These are phyloP conservation scores for Dicyrtoma fusca DNA, from an alignment of 2,888 invertebrate species.

Conservation along the genomic window DNA sequence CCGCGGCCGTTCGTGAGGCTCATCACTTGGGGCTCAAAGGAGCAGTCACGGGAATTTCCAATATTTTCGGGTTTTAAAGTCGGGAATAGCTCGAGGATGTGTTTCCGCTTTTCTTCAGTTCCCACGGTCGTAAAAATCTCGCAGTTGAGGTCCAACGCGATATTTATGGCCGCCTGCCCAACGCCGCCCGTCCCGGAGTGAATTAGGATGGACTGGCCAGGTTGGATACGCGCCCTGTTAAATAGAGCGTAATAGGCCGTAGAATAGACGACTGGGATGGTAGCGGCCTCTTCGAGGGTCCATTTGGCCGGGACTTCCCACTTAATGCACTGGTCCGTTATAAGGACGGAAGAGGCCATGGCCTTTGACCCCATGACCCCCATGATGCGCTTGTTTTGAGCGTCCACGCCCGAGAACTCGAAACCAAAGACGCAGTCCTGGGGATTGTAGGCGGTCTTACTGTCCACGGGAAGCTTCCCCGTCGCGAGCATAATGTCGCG, in stretches of 20 bases:
- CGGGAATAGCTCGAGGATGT: slow-evolving; percentile 85
- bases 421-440: too few relatives aligned
- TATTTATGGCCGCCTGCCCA: slow-evolving; percentile 76
- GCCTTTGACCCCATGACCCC: slow-evolving; percentile 72
- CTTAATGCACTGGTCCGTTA: slow-evolving; percentile 61
- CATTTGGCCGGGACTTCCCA: slow-evolving; percentile 69
- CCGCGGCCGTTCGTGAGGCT: slow-evolving; percentile 80
- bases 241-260: slow-evolving; percentile 69
- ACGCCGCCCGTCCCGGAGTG: slow-evolving; percentile 73
- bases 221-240: slow-evolving; percentile 63
- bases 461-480: slow-evolving; percentile 82
- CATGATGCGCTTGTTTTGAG: slow-evolving; percentile 61
- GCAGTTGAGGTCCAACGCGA: slow-evolving; percentile 69
- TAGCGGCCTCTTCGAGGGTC: slow-evolving; percentile 69
- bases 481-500: slow-evolving; percentile 93
- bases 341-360: slow-evolving; percentile 64
- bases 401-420: slow-evolving; percentile 64
- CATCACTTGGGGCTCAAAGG: slow-evolving; percentile 62
- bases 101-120: slow-evolving; percentile 80
- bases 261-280: too few relatives aligned
- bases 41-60: slow-evolving; percentile 60
- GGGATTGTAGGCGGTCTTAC: slow-evolving; percentile 63
- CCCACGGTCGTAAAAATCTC: slow-evolving; percentile 74
- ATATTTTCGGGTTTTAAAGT: slow-evolving; percentile 68
- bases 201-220: slow-evolving; percentile 62